Conservation (phyloP, 2,797 vertebrate species). For the Micrastur ruficollis region DNA sequence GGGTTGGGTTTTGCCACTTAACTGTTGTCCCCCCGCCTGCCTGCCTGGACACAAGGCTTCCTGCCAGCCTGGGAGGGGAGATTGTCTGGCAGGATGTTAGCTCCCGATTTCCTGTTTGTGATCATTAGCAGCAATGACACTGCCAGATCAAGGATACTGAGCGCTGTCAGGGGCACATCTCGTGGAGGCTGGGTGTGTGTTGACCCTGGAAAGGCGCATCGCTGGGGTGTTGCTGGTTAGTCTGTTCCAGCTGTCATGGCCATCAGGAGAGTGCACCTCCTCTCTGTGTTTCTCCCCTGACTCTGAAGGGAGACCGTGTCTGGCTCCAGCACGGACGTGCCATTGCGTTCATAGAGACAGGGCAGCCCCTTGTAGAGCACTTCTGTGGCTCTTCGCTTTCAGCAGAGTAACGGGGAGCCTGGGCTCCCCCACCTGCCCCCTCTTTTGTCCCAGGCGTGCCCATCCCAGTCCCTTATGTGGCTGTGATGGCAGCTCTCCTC, state of each 20-base stretch:
- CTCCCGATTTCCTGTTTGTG: not conserved
- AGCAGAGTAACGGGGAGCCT: not conserved
- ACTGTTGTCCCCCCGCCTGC: not conserved
- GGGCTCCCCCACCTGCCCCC: too few relatives aligned
- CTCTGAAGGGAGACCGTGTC: not conserved
- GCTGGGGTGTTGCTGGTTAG: not conserved
- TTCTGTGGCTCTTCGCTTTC: not conserved
- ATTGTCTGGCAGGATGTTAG: not conserved
- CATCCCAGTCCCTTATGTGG: not conserved
- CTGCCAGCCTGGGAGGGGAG: not conserved
- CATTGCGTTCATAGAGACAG: fast-evolving
- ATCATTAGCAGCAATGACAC: not conserved
- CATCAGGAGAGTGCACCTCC: not conserved
- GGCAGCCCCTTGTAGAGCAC: not conserved
- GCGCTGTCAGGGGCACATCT: fast-evolving
- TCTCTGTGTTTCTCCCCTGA: not conserved
- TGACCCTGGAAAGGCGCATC: not conserved
- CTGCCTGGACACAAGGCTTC: not conserved
- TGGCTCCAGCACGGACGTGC: fast-evolving
- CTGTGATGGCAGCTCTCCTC: fast-evolving
- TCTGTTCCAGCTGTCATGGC: not conserved
- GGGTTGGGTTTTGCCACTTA: not conserved
- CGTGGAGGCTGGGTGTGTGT: not conserved
- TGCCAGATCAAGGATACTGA: not conserved
- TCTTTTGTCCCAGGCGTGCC: not conserved